Evolutionary conservation across 2,888 invertebrate species (phyloP), one percentile per base, ranked within the genome.

Genomic region (Cremastinae sp.): DNA sequence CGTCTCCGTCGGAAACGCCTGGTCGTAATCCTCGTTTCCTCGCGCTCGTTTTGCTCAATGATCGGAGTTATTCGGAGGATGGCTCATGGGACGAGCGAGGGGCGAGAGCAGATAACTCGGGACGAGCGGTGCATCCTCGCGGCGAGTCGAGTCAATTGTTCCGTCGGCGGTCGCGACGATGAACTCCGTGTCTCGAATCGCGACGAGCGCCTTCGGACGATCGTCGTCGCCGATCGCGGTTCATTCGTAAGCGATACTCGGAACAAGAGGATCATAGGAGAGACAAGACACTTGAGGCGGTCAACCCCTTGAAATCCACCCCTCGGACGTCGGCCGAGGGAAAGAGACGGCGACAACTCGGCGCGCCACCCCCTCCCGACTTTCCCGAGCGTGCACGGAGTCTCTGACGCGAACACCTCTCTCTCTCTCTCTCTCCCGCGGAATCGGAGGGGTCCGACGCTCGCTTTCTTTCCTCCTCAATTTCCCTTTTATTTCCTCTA

Each of bases 161-260:
- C 68, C 53, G 41, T 47, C 56, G 14, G 36, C 56, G 56, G 77
- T 74, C 70, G 77, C 74, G 69, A 61, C 64, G 68, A 70, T 53
- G 69, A 75, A 56, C 75, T 79, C 65, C 71, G 68, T 74, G 75
- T 73, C 73, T 78, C 73, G 79, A 75, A 80, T 79, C 76, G 80
- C 80, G 74, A 78, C 81, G 84, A 85, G 82, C 81, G 84, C 76
- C 28, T 28, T 28, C 28, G 28, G 28, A 28, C 82, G 81, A 81
- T 85, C 84, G 85, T 86, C 85, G 81, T 81, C n/a, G n/a, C 84
- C 85, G 85, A 86, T 86, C 85, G 85, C 85, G 84, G 85, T 85
- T 86, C 86, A 86, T 86, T 86, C 86, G 86, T 86, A 86, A 86
- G 82, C 86, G 86, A 86, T 86, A 86, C 83, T 85, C 82, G 84